Percentiles rank a stretch among this genome's conserved stretches.
phyloP scores from a whole-genome alignment of 2,113 vertebrate species.

The Rattus norvegicus region DNA sequence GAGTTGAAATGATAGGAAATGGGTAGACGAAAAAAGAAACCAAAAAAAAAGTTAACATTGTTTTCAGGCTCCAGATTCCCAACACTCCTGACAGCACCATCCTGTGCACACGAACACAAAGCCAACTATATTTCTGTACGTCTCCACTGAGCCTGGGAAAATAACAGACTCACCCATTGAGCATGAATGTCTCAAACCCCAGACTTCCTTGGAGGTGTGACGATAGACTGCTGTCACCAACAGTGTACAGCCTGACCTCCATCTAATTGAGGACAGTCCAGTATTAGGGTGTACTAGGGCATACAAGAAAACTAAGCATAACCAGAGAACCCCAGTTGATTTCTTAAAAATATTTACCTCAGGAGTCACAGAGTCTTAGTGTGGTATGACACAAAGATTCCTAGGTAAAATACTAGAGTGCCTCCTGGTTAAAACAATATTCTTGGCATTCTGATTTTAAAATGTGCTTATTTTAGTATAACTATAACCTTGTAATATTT shows the following conservation, averaged over 20 bases:
- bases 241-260: neutral
- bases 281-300: neutral
- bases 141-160: neutral
- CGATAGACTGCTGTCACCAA: neutral
- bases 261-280: neutral
- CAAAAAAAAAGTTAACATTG: too few species aligned
- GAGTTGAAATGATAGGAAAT: too few species aligned
- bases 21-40: too few species aligned
- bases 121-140: neutral
- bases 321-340: neutral
- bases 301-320: neutral
- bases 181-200: neutral
- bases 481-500: neutral
- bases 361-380: neutral
- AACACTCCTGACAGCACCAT: neutral
- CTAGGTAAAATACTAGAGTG: neutral
- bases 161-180: neutral
- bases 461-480: neutral
- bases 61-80: neutral
- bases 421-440: conserved; percentile 13
- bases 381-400: neutral
- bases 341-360: conserved; percentile 21
- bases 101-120: neutral
- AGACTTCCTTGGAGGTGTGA: neutral
- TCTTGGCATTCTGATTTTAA: conserved; percentile 39